phyloP scores from a whole-genome alignment of 2,113 vertebrate species.

The Deroptyus accipitrinus region DNA sequence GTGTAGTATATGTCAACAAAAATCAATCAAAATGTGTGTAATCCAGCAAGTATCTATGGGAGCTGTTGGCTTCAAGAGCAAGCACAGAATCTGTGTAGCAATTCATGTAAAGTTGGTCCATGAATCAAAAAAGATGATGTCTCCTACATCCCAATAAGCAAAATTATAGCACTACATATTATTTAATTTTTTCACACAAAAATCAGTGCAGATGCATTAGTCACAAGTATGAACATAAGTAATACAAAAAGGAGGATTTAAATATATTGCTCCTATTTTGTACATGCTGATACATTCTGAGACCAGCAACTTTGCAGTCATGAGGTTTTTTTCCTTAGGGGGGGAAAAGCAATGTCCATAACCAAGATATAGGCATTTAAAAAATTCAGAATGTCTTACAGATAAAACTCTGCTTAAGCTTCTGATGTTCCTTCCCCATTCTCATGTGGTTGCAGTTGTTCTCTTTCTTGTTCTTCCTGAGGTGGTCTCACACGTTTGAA shows the following conservation, averaged over 20 bases:
- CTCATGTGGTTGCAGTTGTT: slow-evolving; percentile 94
- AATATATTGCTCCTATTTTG: slow-evolving; percentile 32
- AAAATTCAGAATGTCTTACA: slow-evolving; percentile 5
- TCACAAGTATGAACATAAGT: neutral
- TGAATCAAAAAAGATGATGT: neutral
- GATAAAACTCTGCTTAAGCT: slow-evolving; percentile 74
- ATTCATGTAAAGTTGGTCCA: neutral
- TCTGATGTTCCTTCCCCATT: slow-evolving; percentile 92
- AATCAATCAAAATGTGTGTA: neutral
- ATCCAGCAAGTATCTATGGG: neutral
- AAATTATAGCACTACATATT: slow-evolving; percentile 4
- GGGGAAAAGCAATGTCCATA: neutral
- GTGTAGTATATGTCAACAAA: slow-evolving; percentile 59
- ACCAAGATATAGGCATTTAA: neutral
- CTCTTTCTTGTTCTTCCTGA: slow-evolving; percentile 92
- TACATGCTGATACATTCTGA: neutral
- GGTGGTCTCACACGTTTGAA: slow-evolving; percentile 96
- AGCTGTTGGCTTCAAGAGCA: neutral
- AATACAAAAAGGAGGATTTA: neutral
- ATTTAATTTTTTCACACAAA: neutral
- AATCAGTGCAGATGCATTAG: slow-evolving; percentile 30
- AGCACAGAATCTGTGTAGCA: neutral
- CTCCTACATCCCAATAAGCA: neutral
- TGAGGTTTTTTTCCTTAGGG: neutral
- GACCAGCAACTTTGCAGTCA: slow-evolving; percentile 15